These are phyloP conservation scores for Allochrocebus solatus DNA, from an alignment of 2,797 vertebrate genomes.

Conservation along the genomic window DNA sequence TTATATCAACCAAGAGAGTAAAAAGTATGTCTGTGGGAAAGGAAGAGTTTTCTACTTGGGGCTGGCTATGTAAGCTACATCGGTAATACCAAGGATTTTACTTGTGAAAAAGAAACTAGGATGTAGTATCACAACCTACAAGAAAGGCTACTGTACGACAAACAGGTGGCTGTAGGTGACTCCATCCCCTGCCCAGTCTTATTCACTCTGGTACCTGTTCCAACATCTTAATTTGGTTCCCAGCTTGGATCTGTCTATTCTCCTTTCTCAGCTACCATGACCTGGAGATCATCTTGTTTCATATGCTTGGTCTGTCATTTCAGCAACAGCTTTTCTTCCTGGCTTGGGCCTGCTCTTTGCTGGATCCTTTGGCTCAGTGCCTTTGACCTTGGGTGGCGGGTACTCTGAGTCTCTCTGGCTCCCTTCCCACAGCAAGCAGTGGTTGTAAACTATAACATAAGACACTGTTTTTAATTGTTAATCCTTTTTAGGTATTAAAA, in stretches of 20 bases:
- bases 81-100: not conserved
- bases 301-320: conserved; percentile 37
- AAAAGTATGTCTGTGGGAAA: not conserved
- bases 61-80: not conserved
- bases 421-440: conserved; percentile 53
- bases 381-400: conserved; percentile 74
- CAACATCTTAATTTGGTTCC: conserved; percentile 55
- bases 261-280: conserved; percentile 36
- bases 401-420: conserved; percentile 73
- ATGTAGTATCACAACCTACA: not conserved
- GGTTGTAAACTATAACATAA: conserved; percentile 10
- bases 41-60: not conserved
- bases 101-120: not conserved
- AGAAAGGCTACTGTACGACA: not conserved
- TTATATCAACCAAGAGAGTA: not conserved
- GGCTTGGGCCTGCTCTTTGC: conserved; percentile 33
- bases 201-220: not conserved
- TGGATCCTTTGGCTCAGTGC: conserved; percentile 65
- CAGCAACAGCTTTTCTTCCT: conserved; percentile 67
- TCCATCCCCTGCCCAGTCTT: not conserved
- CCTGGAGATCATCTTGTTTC: conserved; percentile 54
- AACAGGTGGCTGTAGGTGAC: not conserved
- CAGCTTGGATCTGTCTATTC: conserved; percentile 13
- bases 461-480: not conserved
- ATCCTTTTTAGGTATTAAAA: not conserved